These are phyloP conservation scores for Brachypteracias leptosomus DNA, from an alignment of 2,113 vertebrate species.

Conservation along the genomic window DNA sequence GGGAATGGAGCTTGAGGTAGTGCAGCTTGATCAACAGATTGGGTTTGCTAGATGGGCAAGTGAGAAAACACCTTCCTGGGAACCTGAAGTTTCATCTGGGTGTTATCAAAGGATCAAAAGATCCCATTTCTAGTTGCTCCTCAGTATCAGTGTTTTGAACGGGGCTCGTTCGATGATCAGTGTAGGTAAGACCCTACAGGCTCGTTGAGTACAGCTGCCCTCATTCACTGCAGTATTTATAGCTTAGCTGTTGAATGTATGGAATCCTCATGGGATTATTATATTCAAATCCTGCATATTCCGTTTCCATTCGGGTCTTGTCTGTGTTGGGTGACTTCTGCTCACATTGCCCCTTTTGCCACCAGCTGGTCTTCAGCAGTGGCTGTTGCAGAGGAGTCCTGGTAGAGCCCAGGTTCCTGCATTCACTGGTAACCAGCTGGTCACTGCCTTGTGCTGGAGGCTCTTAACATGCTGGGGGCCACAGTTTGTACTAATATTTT, in stretches of 20 bases:
- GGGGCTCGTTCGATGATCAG: background rate
- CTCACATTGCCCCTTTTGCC: background rate
- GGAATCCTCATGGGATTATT: background rate
- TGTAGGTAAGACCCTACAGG: background rate
- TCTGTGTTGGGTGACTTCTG: background rate
- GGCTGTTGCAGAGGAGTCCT: background rate
- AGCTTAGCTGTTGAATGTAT: background rate
- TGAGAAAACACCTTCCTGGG: background rate
- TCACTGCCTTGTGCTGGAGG: background rate
- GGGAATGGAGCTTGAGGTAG: background rate
- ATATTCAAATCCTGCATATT: background rate
- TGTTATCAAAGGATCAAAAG: background rate
- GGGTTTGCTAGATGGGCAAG: background rate
- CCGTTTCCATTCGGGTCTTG: background rate
- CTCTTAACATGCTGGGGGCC: background rate
- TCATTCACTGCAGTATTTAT: background rate
- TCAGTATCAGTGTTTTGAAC: background rate
- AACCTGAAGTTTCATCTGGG: background rate
- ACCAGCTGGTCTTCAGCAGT: fast-evolving
- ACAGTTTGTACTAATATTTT: background rate
- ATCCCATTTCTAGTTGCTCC: background rate
- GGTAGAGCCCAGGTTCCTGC: background rate
- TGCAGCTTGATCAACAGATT: background rate
- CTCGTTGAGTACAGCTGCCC: background rate
- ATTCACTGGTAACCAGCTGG: background rate